Percentiles rank a stretch among this genome's conserved stretches.
Conservation (phyloP, 1,140 invertebrate genomes). For the Platyura marginata region DNA sequence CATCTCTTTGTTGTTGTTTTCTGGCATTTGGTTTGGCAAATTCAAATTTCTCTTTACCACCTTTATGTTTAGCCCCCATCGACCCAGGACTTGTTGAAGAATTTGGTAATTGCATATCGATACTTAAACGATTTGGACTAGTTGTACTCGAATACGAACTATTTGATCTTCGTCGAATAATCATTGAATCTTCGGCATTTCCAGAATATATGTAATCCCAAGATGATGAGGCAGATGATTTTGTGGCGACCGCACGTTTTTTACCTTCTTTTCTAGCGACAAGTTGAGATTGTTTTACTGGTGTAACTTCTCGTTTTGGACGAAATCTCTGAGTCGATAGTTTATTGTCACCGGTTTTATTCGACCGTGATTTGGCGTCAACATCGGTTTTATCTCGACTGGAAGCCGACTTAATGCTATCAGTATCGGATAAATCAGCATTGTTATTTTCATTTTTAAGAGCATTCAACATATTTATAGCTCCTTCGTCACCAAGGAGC, state of each 20-base stretch:
- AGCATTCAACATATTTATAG: conserved; percentile 66
- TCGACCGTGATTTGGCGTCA: neutral
- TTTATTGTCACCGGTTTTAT: neutral
- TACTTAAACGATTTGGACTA: conserved; percentile 25
- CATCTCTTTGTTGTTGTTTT: too few species aligned
- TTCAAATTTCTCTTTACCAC: conserved; percentile 9
- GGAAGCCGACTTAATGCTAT: neutral
- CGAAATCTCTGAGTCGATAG: neutral
- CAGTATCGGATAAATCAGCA: conserved; percentile 7
- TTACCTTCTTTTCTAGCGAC: conserved; percentile 26
- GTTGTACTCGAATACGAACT: conserved; percentile 58
- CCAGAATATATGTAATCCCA: conserved; percentile 34
- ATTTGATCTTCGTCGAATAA: conserved; percentile 59
- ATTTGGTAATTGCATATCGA: conserved; percentile 9
- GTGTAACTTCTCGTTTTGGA: conserved; percentile 29
- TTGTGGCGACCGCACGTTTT: conserved; percentile 24
- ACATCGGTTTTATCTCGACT: conserved; percentile 4
- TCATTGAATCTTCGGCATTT: conserved; percentile 52
- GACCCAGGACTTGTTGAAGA: conserved; percentile 1
- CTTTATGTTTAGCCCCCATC: conserved; percentile 11
- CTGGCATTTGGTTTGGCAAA: conserved; percentile 18
- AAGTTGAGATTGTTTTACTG: conserved; percentile 26
- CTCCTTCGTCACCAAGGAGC: conserved; percentile 64
- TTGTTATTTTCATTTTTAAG: conserved; percentile 37
- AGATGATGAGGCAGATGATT: conserved; percentile 29